A percentile compares a stretch with the other conserved stretches of the same genome.
Evolutionary conservation across 2,113 vertebrate species (phyloP).

Genomic region (Oreochromis niloticus): DNA sequence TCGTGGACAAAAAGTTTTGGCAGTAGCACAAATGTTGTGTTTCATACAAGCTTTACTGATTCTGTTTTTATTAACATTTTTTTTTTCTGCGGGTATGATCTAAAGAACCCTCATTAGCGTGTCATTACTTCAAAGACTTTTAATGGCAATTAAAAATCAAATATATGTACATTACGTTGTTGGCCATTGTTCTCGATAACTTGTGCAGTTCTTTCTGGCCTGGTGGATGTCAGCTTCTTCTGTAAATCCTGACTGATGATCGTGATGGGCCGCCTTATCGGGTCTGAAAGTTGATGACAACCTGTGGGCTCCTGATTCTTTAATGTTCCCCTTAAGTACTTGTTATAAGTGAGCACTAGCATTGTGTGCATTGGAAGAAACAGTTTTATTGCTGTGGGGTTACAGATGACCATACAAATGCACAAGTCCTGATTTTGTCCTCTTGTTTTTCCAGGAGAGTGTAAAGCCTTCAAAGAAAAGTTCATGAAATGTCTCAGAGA

Average conservation of each 20-base stretch:
- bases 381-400: background rate
- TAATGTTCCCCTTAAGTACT: background rate
- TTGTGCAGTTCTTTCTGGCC: background rate
- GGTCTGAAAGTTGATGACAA: background rate
- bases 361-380: background rate
- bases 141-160: background rate
- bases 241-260: background rate
- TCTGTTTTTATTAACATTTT: background rate
- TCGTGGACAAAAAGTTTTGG: background rate
- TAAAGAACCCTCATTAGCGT: background rate
- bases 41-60: background rate
- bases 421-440: background rate
- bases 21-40: background rate
- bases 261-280: background rate
- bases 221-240: background rate
- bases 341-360: background rate
- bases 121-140: background rate
- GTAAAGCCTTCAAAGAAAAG: constrained; percentile 83
- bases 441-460: constrained; percentile 76
- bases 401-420: rapidly evolving
- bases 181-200: background rate
- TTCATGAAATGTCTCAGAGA: constrained; percentile 86
- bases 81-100: background rate
- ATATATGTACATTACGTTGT: background rate
- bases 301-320: background rate